Conservation (phyloP, 2,113 vertebrate genomes). For the Callipepla californica region DNA sequence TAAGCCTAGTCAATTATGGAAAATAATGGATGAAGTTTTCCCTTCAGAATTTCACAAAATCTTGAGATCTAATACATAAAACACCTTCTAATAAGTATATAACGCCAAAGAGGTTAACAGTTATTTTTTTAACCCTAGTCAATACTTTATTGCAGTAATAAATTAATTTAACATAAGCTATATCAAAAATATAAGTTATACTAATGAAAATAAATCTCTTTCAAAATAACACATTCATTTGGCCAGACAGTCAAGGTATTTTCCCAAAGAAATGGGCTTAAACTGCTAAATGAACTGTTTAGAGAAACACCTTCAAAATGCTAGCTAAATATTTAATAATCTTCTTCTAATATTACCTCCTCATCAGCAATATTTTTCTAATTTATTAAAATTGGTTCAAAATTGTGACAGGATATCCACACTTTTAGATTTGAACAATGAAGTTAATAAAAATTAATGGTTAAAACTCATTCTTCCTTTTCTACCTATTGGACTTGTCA, state of each 20-base stretch:
- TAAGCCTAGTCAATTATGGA: neutral
- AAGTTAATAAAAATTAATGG: neutral
- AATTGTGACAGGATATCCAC: neutral
- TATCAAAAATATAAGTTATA: neutral
- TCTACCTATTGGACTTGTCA: neutral
- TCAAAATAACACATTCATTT: neutral
- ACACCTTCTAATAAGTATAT: accelerated
- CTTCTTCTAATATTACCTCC: neutral
- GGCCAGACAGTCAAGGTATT: neutral
- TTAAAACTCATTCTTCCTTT: neutral
- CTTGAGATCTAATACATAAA: neutral
- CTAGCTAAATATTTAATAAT: neutral
- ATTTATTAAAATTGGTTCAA: neutral
- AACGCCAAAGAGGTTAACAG: accelerated
- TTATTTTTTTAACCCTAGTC: neutral
- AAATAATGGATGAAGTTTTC: neutral
- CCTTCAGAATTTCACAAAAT: neutral
- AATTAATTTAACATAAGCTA: neutral
- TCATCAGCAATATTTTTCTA: accelerated
- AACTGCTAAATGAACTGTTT: neutral
- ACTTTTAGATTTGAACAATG: neutral
- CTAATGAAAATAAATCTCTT: neutral
- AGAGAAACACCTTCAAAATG: neutral
- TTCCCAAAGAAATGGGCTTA: neutral
- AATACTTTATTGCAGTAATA: neutral